phyloP scores from a whole-genome alignment of 35 echinoderm and acorn worm species.

The Hemicentrotus pulcherrimus region DNA sequence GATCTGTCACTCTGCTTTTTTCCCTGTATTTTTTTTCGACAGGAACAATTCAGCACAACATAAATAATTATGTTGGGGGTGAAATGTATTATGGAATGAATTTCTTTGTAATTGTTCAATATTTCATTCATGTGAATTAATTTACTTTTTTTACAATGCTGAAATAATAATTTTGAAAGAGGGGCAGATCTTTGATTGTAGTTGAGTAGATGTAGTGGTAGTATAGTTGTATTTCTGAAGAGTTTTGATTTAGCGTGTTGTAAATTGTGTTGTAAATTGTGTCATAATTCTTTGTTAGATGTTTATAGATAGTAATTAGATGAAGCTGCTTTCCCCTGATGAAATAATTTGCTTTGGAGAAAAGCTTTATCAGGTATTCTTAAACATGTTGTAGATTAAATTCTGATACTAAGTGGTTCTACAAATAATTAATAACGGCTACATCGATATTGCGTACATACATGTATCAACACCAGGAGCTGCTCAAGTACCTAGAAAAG shows the following conservation, averaged over 20 bases:
- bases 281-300: neutral
- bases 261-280: neutral
- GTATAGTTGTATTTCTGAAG: too few relatives aligned
- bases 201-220: neutral
- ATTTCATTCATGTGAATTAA: neutral
- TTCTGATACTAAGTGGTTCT: neutral
- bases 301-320: neutral
- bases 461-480: too few relatives aligned
- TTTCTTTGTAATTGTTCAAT: neutral
- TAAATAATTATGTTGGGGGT: neutral
- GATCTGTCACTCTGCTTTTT: neutral
- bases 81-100: neutral
- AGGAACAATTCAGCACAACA: neutral
- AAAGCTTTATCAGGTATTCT: neutral
- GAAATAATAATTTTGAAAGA: neutral
- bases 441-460: too few relatives aligned
- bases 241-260: neutral
- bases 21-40: neutral
- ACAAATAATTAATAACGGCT: too few relatives aligned
- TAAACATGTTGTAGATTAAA: neutral
- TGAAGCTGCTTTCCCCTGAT: neutral
- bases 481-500: too few relatives aligned
- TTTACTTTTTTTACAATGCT: neutral
- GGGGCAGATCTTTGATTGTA: neutral
- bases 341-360: neutral